phyloP scores from a whole-genome alignment of 1,140 invertebrate species.

The Formica exsecta region DNA sequence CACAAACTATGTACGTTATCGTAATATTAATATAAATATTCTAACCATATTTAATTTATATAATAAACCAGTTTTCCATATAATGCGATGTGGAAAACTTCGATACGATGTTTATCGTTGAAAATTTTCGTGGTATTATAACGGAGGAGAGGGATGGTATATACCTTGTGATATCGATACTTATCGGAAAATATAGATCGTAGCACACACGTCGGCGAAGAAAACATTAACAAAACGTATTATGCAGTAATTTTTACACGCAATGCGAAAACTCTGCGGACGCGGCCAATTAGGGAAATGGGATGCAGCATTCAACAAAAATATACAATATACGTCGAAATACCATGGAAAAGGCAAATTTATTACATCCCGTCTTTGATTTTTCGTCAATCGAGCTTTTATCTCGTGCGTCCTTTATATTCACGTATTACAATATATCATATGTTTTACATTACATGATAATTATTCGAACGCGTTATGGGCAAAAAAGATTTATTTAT shows the following conservation, averaged over 20 bases:
- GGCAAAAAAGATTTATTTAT: background rate
- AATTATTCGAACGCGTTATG: background rate
- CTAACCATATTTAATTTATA: slow-evolving; percentile 48
- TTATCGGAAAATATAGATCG: slow-evolving; percentile 39
- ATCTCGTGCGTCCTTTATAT: background rate
- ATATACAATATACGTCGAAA: slow-evolving; percentile 25
- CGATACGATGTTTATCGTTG: slow-evolving; percentile 45
- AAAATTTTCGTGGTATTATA: slow-evolving; percentile 42
- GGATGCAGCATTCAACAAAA: slow-evolving; percentile 13
- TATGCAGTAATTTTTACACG: slow-evolving; percentile 52
- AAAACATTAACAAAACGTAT: slow-evolving; percentile 45
- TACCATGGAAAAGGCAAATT: slow-evolving; percentile 1
- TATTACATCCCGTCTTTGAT: background rate
- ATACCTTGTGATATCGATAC: slow-evolving; percentile 6
- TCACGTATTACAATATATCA: background rate
- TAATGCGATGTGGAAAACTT: background rate
- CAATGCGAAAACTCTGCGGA: slow-evolving; percentile 46
- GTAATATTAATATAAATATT: slow-evolving; percentile 51
- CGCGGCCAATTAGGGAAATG: slow-evolving; percentile 5
- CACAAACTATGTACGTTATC: slow-evolving; percentile 30
- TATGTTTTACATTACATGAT: too few species aligned
- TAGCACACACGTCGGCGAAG: background rate
- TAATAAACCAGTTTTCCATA: slow-evolving; percentile 52
- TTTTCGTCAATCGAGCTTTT: background rate
- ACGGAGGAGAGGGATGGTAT: background rate